Percentiles rank a stretch among this genome's conserved stretches.
phyloP scores from a whole-genome alignment of 2,113 vertebrate genomes.

The Oenanthe oenanthe region DNA sequence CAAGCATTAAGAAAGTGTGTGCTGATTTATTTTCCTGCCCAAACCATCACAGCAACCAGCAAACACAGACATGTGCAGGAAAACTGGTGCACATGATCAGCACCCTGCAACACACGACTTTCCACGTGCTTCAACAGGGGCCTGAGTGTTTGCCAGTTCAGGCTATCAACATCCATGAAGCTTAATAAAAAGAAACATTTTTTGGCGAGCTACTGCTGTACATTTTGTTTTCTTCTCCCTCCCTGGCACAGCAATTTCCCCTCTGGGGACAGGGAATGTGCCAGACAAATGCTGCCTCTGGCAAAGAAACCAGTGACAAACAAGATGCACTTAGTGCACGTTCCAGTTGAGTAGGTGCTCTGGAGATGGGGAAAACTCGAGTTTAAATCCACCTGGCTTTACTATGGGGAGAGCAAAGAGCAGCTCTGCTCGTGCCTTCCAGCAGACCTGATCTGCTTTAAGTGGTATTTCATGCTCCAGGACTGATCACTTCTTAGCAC shows the following conservation, averaged over 20 bases:
- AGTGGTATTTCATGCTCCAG: not conserved
- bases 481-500: conserved; percentile 10
- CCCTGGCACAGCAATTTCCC: conserved; percentile 56
- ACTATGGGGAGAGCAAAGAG: not conserved
- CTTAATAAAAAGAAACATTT: conserved; percentile 59
- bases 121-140: not conserved
- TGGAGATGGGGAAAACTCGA: not conserved
- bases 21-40: not conserved
- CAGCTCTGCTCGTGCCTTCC: not conserved
- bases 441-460: conserved; percentile 15
- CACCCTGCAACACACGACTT: not conserved
- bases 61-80: not conserved
- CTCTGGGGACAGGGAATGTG: conserved; percentile 56
- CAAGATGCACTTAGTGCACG: conserved; percentile 27
- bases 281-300: conserved; percentile 70
- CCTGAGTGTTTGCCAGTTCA: not conserved
- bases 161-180: conserved; percentile 51
- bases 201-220: conserved; percentile 44
- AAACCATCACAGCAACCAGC: not conserved
- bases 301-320: conserved; percentile 56
- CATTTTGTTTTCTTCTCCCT: conserved; percentile 64
- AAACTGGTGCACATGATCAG: not conserved
- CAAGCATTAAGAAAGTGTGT: not conserved
- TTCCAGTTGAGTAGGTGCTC: conserved; percentile 58
- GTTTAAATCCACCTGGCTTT: conserved; percentile 17